These are phyloP conservation scores for Rhagonycha lutea DNA, from an alignment of 2,888 invertebrate species.

Conservation along the genomic window DNA sequence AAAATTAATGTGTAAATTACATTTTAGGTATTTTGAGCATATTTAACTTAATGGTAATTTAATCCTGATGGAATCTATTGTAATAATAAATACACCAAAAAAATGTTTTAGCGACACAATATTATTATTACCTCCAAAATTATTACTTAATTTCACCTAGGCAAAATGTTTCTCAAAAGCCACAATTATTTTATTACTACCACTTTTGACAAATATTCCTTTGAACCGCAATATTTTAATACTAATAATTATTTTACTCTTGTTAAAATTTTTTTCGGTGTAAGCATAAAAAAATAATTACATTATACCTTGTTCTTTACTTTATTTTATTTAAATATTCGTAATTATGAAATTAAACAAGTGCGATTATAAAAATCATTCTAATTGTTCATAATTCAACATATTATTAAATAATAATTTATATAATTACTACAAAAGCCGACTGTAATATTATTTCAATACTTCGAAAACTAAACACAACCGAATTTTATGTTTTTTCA, in stretches of 20 bases:
- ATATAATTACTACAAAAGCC: background rate
- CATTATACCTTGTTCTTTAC: background rate
- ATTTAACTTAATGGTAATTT: background rate
- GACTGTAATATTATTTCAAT: background rate
- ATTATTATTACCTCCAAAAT: background rate
- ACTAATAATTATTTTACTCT: too few species aligned
- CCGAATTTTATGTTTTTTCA: background rate
- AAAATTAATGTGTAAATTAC: background rate
- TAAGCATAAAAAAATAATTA: background rate
- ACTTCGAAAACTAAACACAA: background rate
- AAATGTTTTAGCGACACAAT: background rate
- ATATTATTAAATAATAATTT: background rate
- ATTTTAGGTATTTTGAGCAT: background rate
- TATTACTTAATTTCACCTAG: background rate
- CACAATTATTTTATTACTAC: background rate
- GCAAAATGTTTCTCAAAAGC: too few species aligned
- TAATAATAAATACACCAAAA: background rate
- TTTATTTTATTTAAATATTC: background rate
- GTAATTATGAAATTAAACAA: background rate
- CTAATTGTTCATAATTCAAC: background rate
- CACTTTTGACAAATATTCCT: too few species aligned
- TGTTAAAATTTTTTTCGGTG: background rate
- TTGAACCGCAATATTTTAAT: too few species aligned
- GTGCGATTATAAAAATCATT: background rate
- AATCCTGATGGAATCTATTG: background rate